Conservation (phyloP, 1,140 invertebrate genomes). For the Drosophila insularis region DNA sequence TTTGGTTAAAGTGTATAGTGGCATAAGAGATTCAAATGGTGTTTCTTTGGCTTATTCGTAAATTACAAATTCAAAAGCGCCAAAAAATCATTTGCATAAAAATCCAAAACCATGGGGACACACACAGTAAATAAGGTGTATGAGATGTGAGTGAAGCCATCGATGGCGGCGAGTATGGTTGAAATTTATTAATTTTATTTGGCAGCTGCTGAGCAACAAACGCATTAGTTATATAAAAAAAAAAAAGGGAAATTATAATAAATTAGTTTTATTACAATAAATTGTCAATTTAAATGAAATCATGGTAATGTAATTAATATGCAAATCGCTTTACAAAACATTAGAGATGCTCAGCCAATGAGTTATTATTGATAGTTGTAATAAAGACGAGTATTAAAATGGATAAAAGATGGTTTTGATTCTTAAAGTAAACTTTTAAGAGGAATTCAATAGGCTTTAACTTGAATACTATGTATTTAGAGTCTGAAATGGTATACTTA, state of each 20-base stretch:
- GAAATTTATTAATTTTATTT: slow-evolving; percentile 64
- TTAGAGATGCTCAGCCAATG: slow-evolving; percentile 17
- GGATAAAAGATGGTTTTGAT: too few species aligned
- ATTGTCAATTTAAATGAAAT: slow-evolving; percentile 69
- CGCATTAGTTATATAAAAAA: slow-evolving; percentile 28
- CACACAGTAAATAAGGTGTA: neutral
- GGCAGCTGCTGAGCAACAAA: slow-evolving; percentile 30
- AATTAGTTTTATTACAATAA: slow-evolving; percentile 68
- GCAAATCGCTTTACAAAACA: slow-evolving; percentile 29
- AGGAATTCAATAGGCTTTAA: too few species aligned
- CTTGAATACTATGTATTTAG: too few species aligned
- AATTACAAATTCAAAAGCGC: slow-evolving; percentile 59
- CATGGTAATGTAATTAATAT: slow-evolving; percentile 50
- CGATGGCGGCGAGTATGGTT: slow-evolving; percentile 49
- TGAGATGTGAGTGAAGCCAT: neutral
- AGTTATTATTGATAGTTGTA: too few species aligned
- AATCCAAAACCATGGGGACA: slow-evolving; percentile 6
- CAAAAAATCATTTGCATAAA: slow-evolving; percentile 53
- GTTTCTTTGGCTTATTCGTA: slow-evolving; percentile 37
- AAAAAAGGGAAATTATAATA: slow-evolving; percentile 46
- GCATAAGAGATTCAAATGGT: slow-evolving; percentile 34
- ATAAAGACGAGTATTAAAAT: too few species aligned
- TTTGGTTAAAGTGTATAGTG: neutral
- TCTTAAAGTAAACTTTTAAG: too few species aligned
- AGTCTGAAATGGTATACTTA: too few species aligned